Evolutionary conservation across 1,140 invertebrate genomes (phyloP).

Genomic region (Drosophila albomicans): DNA sequence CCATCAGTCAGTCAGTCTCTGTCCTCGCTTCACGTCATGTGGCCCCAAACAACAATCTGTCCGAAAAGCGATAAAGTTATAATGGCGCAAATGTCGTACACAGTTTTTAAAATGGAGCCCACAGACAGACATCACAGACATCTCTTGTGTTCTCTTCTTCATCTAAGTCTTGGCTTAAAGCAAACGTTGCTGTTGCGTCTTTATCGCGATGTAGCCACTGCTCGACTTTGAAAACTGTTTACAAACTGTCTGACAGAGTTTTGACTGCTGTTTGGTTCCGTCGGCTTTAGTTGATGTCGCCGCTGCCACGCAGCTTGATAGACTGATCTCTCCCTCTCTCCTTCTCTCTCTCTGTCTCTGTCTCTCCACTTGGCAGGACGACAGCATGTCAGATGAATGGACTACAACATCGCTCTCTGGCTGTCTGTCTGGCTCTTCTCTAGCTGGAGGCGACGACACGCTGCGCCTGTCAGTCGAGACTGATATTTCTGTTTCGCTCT

Average conservation of each 20-base stretch:
- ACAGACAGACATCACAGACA: not conserved
- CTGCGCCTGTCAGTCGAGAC: conserved; percentile 48
- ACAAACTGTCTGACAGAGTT: conserved; percentile 83
- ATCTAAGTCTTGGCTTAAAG: conserved; percentile 74
- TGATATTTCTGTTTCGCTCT: conserved; percentile 1
- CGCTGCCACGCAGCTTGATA: conserved; percentile 55
- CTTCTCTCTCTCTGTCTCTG: conserved; percentile 44
- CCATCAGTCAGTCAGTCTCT: conserved; percentile 63
- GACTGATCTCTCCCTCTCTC: conserved; percentile 63
- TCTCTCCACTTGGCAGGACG: conserved; percentile 28
- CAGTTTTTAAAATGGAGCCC: conserved; percentile 71
- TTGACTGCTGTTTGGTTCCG: conserved; percentile 72
- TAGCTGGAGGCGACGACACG: conserved; percentile 71
- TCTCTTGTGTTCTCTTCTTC: conserved; percentile 2
- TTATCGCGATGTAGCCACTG: conserved; percentile 67
- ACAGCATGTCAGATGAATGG: conserved; percentile 35
- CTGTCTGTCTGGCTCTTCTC: not conserved
- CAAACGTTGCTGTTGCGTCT: conserved; percentile 38
- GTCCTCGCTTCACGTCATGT: not conserved
- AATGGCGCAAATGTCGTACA: conserved; percentile 82
- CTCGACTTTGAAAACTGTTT: conserved; percentile 76
- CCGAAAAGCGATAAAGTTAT: conserved; percentile 83
- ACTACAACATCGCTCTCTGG: not conserved
- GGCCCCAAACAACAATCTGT: conserved; percentile 73
- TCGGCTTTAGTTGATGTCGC: conserved; percentile 33